Evolutionary conservation across 1,140 invertebrate species (phyloP), one percentile per base, ranked within the genome.

Genomic region (Proctacanthus coquilletti): DNA sequence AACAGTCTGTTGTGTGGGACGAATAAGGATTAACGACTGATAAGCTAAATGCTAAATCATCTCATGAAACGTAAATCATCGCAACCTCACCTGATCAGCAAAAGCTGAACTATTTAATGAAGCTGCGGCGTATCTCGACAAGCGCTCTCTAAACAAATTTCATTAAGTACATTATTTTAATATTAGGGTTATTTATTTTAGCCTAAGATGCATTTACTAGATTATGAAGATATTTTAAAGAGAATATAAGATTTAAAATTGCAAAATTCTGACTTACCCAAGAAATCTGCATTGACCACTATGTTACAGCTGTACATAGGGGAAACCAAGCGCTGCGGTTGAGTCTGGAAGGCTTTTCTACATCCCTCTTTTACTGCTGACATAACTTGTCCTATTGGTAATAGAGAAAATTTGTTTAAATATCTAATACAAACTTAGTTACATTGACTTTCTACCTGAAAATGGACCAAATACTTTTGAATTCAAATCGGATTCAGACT

Each of bases 241-340:
- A 25, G 23, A 25, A 25, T 25, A 8, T 25, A 25, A n/a, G n/a
- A 25, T 25, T 8, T 25, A 25, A 25, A 25, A 25, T 8, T n/a
- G n/a, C n/a, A n/a, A 13, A 33, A 14, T 9, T 33, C 11, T 2
- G 6, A 75, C 81, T 80, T 62, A 86, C 89, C 93, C 50, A 98
- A 69, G 45, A 92, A 86, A 63, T 93, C 87, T 2, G 84, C 79
- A 45, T 86, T 89, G 9, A 91, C 89, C 50, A 87, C 74, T 42
- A 98, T 91, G 47, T 75, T 81, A 62, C 92, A 97, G 21, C 76
- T 84, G 57, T 96, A 98, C 89, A 98, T 97, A 1, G 95, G 92
- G 9, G 84, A 84, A 66, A 97, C 87, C 3, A 99, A 58, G 40
- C 95, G 69, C 53, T 92, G 88, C 4, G 85, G 79, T 54, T 91